phyloP scores from a whole-genome alignment of 2,113 vertebrate species.

The Periophthalmus modestus region DNA sequence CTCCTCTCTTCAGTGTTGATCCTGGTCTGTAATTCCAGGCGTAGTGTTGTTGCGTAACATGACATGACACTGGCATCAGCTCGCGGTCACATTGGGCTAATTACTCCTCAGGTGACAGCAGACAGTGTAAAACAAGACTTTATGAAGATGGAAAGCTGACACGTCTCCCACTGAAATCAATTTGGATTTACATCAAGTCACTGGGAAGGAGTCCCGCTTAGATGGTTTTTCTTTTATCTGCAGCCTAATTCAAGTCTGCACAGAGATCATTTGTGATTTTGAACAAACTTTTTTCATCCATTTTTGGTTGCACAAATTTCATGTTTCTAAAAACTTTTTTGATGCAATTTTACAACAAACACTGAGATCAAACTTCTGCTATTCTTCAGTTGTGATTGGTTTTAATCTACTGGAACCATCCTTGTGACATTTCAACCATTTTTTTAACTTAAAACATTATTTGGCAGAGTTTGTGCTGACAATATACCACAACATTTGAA shows the following conservation, averaged over 20 bases:
- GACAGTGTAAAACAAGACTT: constrained; percentile 28
- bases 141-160: constrained; percentile 51
- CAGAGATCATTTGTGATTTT: background rate
- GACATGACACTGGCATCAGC: constrained; percentile 32
- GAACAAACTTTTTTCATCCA: background rate
- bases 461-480: no score
- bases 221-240: constrained; percentile 18
- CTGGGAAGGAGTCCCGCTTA: constrained; percentile 6
- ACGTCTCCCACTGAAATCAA: constrained; percentile 39
- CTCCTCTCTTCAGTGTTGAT: background rate
- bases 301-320: background rate
- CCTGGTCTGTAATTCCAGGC: background rate
- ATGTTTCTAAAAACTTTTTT: background rate
- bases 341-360: background rate
- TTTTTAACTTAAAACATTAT: background rate
- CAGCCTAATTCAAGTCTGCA: background rate
- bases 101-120: constrained; percentile 53
- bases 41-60: background rate
- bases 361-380: background rate
- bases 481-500: no score
- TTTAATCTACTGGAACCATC: background rate
- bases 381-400: background rate
- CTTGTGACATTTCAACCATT: background rate
- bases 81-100: constrained; percentile 38
- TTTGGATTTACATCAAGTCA: constrained; percentile 26